Evolutionary conservation across 1,140 invertebrate species (phyloP), one percentile per base, ranked within the genome.

Genomic region (Drosophila prosaltans): DNA sequence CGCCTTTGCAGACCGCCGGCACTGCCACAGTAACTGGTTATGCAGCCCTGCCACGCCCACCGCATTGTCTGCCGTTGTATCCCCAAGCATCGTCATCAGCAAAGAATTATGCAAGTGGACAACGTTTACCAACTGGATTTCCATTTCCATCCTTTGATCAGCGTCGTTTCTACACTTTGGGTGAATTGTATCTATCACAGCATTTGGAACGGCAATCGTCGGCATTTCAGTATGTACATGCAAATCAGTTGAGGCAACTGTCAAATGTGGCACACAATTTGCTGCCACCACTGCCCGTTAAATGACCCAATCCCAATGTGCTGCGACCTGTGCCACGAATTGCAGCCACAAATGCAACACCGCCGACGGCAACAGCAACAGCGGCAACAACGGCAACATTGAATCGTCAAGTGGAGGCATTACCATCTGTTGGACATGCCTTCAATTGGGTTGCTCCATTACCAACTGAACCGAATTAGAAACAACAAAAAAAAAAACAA

Each of bases 181-280:
- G 88, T 0, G 91, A 92, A 16, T 69, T 92, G 28, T 92, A 92
- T 68, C 71, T 92, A 0, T 90, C 85, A 0, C 91, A 92, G 65
- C 91, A 92, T 2, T 61, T 90, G 64, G 91, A 92, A 51, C 84
- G 85, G 0, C 45, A 51, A 24, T 78, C 88, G 40, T 92, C 92
- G 40, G 91, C 92, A 24, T 92, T 92, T 72, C 91, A 92, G 57
- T 92, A 92, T 16, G 91, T 92, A 7, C 80, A 92, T 45, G 79
- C 91, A 40, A 91, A 85, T 69, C 88, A 92, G 68, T 58, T 91
- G 69, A 51, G 90, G 30, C 91, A 91, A 40, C 45, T 91, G 11
- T 90, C 81, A 24, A 79, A 65, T 61, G 83, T 79, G 61, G 90
- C 81, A 9, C 74, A 79, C 40, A 81, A 78, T 5, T 77, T 91